Evolutionary conservation across 2,888 invertebrate species (phyloP).

Genomic region (Acleris sparsana): DNA sequence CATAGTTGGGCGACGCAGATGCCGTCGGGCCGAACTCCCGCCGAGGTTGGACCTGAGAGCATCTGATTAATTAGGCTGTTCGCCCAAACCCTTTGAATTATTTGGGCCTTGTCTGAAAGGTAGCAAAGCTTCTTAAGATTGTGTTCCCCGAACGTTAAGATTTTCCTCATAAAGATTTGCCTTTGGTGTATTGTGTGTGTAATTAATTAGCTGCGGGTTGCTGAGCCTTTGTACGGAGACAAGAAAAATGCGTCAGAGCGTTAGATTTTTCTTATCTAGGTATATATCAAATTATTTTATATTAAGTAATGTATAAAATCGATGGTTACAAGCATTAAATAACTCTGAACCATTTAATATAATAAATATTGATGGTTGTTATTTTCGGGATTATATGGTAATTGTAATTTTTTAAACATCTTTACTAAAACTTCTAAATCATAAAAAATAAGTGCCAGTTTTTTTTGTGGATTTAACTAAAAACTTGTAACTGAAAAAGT

Average conservation of each 20-base stretch:
- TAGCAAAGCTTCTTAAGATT: constrained; percentile 65
- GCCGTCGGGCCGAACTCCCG: constrained; percentile 45
- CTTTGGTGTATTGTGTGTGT: constrained; percentile 60
- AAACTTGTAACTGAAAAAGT: too few species aligned
- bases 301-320: not conserved
- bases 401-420: too few species aligned
- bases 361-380: too few species aligned
- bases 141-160: constrained; percentile 50
- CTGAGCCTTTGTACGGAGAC: constrained; percentile 33
- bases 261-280: not conserved
- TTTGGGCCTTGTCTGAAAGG: constrained; percentile 56
- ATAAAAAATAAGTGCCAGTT: too few species aligned
- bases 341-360: too few species aligned
- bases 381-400: too few species aligned
- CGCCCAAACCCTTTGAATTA: constrained; percentile 66
- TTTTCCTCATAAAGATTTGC: constrained; percentile 52
- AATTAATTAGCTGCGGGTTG: constrained; percentile 50
- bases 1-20: constrained; percentile 63
- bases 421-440: too few species aligned
- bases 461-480: too few species aligned
- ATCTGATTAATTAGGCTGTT: constrained; percentile 69
- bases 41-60: constrained; percentile 50
- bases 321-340: too few species aligned
- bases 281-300: not conserved
- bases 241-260: not conserved